phyloP scores from a whole-genome alignment of 2,113 vertebrate species.

The pig (Sus scrofa) region DNA sequence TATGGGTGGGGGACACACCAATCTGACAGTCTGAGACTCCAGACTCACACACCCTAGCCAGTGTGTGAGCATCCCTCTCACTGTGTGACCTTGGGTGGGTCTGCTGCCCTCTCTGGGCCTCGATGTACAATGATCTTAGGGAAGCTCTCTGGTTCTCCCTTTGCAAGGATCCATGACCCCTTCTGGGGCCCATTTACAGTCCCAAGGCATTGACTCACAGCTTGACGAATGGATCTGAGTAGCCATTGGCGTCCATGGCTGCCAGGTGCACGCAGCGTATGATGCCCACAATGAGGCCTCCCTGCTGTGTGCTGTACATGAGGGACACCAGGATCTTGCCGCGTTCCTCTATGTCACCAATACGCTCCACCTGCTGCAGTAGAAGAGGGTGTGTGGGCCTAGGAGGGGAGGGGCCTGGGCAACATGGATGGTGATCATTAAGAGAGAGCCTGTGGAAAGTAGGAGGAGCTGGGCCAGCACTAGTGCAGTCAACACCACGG shows the following conservation, averaged over 20 bases:
- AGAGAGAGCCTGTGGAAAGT: neutral
- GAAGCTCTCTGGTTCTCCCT: neutral
- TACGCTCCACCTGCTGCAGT: constrained; percentile 91
- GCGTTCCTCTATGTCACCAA: constrained; percentile 93
- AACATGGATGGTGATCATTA: accelerated
- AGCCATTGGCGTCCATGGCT: constrained; percentile 98
- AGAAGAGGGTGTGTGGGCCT: neutral
- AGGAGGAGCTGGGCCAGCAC: accelerated
- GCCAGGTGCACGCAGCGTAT: constrained; percentile 97
- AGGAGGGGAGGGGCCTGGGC: too few relatives aligned
- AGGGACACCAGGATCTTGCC: constrained; percentile 98
- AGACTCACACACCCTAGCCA: neutral
- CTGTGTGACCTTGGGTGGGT: neutral
- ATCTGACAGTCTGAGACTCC: neutral
- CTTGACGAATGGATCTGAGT: constrained; percentile 98
- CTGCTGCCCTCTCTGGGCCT: neutral
- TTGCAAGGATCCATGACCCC: neutral
- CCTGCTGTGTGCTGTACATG: constrained; percentile 96
- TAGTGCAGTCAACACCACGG: neutral
- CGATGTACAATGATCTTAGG: accelerated
- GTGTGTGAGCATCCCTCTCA: neutral
- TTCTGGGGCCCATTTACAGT: accelerated
- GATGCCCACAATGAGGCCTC: constrained; percentile 94
- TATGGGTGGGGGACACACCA: neutral
- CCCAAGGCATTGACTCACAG: constrained; percentile 89